Evolutionary conservation across 2,888 invertebrate species (phyloP), one percentile per base, ranked within the genome.

Genomic region (Lordiphosa andalusiaca): DNA sequence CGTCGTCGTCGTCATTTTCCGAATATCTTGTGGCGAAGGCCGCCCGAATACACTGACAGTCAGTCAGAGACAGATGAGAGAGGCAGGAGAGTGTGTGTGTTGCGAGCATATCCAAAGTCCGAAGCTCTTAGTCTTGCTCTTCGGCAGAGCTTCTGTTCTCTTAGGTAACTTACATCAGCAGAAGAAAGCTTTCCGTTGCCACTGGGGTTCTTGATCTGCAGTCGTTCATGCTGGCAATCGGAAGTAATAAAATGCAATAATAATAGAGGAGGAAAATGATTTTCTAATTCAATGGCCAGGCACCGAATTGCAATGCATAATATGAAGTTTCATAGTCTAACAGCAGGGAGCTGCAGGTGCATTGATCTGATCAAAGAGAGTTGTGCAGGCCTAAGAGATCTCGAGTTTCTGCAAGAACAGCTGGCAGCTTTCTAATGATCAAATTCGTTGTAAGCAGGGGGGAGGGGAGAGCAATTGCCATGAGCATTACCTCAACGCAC

Each of bases 181-280:
- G 52, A 61, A 51, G 49, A 70, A 30, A 59, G 57, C 59, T 69
- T 59, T 66, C 59, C 50, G 41, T 48, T 48, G 30, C 21, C 23
- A 30, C 25, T 13, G 21, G 4, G 42, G 21, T 44, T 50, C 33
- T 49, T 25, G 49, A 50, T 63, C 50, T 56, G 39, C 39, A 16
- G 67, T 16, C 48, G 53, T 46, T 56, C 16, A 19, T 30, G 71
- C 19, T 53, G 58, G 59, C 54, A 65, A 76, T 75, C 80, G 80
- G 76, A 82, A 82, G 75, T 63, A 82, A 73, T 78, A 70, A 82
- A 75, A 65, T 73, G 69, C 73, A 75, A 71, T 73, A 72, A 69
- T 61, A 50, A 48, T 42, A 62, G 55, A 58, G 40, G 55, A 61
- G 39, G 42, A 42, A 58, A 81, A 63, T 68, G 66, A 60, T 67